These are phyloP conservation scores for Peromyscus melanophrys DNA, from an alignment of 2,797 vertebrate genomes.

Conservation along the genomic window DNA sequence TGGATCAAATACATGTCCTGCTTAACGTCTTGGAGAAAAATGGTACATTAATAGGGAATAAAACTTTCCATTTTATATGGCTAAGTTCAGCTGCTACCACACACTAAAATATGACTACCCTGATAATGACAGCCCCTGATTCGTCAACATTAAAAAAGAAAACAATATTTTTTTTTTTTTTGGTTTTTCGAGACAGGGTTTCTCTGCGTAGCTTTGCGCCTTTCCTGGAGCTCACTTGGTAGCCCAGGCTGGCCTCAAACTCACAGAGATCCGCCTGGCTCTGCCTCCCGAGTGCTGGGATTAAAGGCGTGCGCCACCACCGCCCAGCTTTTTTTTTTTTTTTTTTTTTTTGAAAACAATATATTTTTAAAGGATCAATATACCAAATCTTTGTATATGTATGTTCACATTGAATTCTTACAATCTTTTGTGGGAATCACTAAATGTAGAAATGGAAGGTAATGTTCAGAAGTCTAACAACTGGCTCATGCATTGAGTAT, in stretches of 20 bases:
- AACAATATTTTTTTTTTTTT: no score
- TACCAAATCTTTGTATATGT: background rate
- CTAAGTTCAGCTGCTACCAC: background rate
- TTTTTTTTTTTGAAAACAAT: no score
- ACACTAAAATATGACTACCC: constrained; percentile 31
- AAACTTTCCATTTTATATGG: constrained; percentile 51
- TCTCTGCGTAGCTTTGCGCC: no score
- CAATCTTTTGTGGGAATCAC: background rate
- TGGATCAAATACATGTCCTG: constrained; percentile 68
- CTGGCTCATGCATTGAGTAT: background rate
- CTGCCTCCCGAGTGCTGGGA: no score
- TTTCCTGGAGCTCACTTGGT: no score
- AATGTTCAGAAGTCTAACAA: background rate
- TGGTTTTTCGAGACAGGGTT: no score
- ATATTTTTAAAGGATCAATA: background rate
- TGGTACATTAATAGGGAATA: constrained; percentile 63
- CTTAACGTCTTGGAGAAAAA: constrained; percentile 75
- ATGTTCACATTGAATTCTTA: background rate
- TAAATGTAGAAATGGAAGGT: background rate
- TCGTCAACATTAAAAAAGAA: constrained; percentile 11
- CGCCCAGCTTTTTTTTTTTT: no score
- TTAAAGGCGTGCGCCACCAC: no score
- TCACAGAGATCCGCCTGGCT: no score
- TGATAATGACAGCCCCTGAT: background rate
- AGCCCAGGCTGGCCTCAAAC: no score